A percentile compares a stretch with the other conserved stretches of the same genome.
Conservation (phyloP, 1,140 invertebrate species). For the Agraylea sexmaculata region DNA sequence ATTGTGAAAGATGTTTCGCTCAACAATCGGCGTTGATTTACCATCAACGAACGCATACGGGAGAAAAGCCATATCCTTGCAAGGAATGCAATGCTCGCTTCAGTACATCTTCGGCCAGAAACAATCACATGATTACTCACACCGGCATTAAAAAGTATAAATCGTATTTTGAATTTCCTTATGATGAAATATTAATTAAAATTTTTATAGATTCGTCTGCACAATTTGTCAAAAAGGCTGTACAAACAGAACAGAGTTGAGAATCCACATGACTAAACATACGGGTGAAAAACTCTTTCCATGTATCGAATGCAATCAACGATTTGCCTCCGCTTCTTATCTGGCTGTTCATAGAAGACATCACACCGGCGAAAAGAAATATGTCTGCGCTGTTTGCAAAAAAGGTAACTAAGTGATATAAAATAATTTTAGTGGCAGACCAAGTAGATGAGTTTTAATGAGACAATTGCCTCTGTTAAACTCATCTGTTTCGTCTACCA, state of each 20-base stretch:
- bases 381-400: conserved; percentile 15
- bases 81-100: conserved; percentile 41
- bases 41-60: conserved; percentile 54
- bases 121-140: conserved; percentile 37
- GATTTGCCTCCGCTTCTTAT: conserved; percentile 25
- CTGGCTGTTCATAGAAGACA: conserved; percentile 18
- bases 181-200: neutral
- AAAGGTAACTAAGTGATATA: conserved; percentile 22
- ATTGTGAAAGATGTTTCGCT: conserved; percentile 50
- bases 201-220: conserved; percentile 29
- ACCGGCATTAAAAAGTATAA: conserved; percentile 37
- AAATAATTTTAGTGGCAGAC: too few species aligned
- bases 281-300: conserved; percentile 21
- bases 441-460: too few species aligned
- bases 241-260: conserved; percentile 32
- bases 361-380: conserved; percentile 20
- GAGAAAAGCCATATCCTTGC: conserved; percentile 54
- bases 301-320: conserved; percentile 25
- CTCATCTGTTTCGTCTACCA: too few species aligned
- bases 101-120: conserved; percentile 37
- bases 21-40: conserved; percentile 53
- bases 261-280: conserved; percentile 26
- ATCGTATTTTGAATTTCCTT: too few species aligned
- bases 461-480: too few species aligned
- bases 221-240: conserved; percentile 35